A percentile compares a stretch with the other conserved stretches of the same genome.
Conservation (phyloP, 2,797 vertebrate genomes). For the Megaceryle alcyon region DNA sequence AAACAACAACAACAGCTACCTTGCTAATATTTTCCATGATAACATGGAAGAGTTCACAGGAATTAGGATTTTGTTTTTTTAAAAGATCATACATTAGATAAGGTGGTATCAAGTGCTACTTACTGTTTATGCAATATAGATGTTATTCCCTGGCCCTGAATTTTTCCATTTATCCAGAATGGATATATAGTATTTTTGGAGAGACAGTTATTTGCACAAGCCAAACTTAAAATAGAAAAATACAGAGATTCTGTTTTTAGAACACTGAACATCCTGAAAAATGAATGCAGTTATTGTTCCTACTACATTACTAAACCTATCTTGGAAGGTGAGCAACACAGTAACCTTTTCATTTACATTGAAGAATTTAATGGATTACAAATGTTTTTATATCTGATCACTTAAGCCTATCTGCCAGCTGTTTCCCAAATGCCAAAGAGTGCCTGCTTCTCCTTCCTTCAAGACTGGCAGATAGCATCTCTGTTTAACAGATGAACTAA, state of each 20-base stretch:
- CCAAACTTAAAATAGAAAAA: conserved; percentile 67
- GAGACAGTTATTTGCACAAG: conserved; percentile 49
- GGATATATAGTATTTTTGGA: conserved; percentile 51
- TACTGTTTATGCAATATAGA: conserved; percentile 48
- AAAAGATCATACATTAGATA: conserved; percentile 30
- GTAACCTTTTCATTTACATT: conserved; percentile 1
- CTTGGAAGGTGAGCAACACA: conserved; percentile 4
- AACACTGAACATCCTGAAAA: conserved; percentile 37
- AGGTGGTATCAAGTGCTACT: conserved; percentile 48
- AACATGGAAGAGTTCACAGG: conserved; percentile 37
- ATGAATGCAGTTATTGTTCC: conserved; percentile 25
- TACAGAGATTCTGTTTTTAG: conserved; percentile 57
- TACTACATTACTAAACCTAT: not conserved
- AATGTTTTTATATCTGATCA: not conserved
- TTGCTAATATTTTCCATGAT: conserved; percentile 51
- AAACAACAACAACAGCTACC: not conserved
- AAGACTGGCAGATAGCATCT: not conserved
- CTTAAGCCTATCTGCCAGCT: not conserved
- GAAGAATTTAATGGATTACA: not conserved
- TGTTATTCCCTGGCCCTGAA: conserved; percentile 48
- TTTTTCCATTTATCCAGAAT: conserved; percentile 73
- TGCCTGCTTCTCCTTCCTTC: not conserved
- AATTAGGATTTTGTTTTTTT: conserved; percentile 40
- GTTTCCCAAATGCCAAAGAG: not conserved
- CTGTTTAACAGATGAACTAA: not conserved